Evolutionary conservation across 2,888 invertebrate genomes (phyloP).

Genomic region (Apodemia mormo): DNA sequence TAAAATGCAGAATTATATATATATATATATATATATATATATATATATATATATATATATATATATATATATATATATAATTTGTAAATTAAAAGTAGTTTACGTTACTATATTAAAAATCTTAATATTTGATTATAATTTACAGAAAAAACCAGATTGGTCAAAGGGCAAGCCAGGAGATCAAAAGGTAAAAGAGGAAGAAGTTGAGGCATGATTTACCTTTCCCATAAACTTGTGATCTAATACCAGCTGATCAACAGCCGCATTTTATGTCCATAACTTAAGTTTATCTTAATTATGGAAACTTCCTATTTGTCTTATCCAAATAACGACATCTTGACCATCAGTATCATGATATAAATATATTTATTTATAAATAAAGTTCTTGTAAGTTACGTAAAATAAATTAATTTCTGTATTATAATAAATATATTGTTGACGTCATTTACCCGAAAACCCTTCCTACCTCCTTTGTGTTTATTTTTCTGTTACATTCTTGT

Average conservation of each 20-base stretch:
- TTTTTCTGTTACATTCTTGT: not conserved
- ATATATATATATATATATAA: too few species aligned
- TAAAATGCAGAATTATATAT: too few species aligned
- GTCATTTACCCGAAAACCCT: slow-evolving; percentile 46
- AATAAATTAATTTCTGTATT: slow-evolving; percentile 79
- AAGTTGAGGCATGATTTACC: slow-evolving; percentile 89
- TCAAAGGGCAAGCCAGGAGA: slow-evolving; percentile 94
- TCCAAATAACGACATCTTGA: slow-evolving; percentile 57
- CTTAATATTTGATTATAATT: slow-evolving; percentile 48
- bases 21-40: too few species aligned
- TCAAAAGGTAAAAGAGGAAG: slow-evolving; percentile 93
- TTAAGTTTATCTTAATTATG: slow-evolving; percentile 35
- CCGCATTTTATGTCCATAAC: slow-evolving; percentile 59
- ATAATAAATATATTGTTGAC: slow-evolving; percentile 54
- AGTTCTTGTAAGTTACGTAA: slow-evolving; percentile 75
- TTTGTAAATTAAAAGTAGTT: too few species aligned
- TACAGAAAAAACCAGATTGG: slow-evolving; percentile 97
- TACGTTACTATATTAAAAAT: too few species aligned
- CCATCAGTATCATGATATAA: slow-evolving; percentile 62
- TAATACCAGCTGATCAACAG: slow-evolving; percentile 61
- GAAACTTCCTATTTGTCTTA: slow-evolving; percentile 40
- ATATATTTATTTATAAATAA: slow-evolving; percentile 71
- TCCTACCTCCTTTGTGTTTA: slow-evolving; percentile 24
- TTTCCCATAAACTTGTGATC: slow-evolving; percentile 60
- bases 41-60: too few species aligned